A percentile compares a stretch with the other conserved stretches of the same genome.
phyloP scores from a whole-genome alignment of 2,797 vertebrate genomes.

The Scolopax bukidnonensis region DNA sequence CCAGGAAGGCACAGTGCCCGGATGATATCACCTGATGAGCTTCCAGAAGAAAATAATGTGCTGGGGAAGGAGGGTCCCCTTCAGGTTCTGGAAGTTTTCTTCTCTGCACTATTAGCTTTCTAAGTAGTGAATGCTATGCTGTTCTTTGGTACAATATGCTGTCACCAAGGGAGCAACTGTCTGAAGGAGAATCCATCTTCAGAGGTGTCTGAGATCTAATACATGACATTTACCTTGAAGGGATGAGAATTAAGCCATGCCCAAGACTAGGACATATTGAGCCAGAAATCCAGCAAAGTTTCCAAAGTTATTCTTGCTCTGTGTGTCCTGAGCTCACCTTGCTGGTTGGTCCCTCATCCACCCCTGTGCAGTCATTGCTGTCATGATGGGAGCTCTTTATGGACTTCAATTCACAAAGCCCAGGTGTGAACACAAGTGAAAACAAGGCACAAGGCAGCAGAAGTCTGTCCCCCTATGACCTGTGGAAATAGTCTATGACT shows the following conservation, averaged over 20 bases:
- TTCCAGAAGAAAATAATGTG: conserved; percentile 11
- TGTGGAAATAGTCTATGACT: not conserved
- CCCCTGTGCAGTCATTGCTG: not conserved
- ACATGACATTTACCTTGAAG: not conserved
- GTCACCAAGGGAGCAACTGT: not conserved
- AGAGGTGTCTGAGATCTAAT: not conserved
- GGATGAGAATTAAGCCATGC: not conserved
- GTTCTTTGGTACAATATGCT: not conserved
- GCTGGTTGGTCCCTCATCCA: not conserved
- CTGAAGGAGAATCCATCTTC: not conserved
- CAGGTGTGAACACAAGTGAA: not conserved
- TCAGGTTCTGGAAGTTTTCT: not conserved
- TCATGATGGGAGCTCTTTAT: not conserved
- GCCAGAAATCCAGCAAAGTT: not conserved
- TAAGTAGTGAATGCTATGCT: not conserved
- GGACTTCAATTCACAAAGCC: not conserved
- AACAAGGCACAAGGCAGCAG: not conserved
- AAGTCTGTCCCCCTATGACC: not conserved
- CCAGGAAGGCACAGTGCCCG: not conserved
- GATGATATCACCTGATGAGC: conserved; percentile 7
- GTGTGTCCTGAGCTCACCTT: not conserved
- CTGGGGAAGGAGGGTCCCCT: not conserved
- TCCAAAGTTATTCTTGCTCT: not conserved
- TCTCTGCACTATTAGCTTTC: not conserved
- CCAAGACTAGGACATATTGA: not conserved